These are phyloP conservation scores for Chrysopa pallens DNA, from an alignment of 1,140 invertebrate genomes.

Conservation along the genomic window DNA sequence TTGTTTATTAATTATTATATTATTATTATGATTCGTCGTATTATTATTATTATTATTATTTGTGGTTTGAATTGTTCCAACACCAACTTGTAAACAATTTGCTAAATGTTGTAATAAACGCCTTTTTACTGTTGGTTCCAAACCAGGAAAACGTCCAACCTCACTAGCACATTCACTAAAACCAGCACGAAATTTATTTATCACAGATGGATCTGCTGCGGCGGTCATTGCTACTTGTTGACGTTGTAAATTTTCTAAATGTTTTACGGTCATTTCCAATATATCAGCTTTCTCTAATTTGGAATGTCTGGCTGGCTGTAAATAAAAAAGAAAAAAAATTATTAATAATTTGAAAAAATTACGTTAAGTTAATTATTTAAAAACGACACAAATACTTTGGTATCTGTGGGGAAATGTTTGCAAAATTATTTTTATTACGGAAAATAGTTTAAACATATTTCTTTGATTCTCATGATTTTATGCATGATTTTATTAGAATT, in stretches of 20 bases:
- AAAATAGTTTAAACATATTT: too few relatives aligned
- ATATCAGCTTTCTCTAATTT: conserved; percentile 96
- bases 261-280: conserved; percentile 89
- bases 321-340: conserved; percentile 14
- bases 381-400: too few relatives aligned
- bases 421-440: too few relatives aligned
- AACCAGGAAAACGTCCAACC: conserved; percentile 56
- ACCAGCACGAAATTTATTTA: conserved; percentile 73
- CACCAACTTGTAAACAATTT: conserved; percentile 34
- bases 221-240: conserved; percentile 54
- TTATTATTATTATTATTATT: conserved; percentile 2
- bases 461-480: too few relatives aligned
- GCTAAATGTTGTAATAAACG: conserved; percentile 59
- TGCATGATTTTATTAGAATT: too few relatives aligned
- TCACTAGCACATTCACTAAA: conserved; percentile 77
- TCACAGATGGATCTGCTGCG: conserved; percentile 53
- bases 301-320: conserved; percentile 74
- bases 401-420: too few relatives aligned
- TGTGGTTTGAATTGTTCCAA: conserved; percentile 4
- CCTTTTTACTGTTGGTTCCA: conserved; percentile 52
- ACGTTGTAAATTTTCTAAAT: conserved; percentile 64
- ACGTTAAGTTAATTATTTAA: too few relatives aligned
- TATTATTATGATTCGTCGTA: too few relatives aligned
- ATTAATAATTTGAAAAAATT: too few relatives aligned
- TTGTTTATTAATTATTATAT: too few relatives aligned